Base-by-base conservation (phyloP, 2,113 vertebrate genomes). In the Platycercus adscitus region DNA sequence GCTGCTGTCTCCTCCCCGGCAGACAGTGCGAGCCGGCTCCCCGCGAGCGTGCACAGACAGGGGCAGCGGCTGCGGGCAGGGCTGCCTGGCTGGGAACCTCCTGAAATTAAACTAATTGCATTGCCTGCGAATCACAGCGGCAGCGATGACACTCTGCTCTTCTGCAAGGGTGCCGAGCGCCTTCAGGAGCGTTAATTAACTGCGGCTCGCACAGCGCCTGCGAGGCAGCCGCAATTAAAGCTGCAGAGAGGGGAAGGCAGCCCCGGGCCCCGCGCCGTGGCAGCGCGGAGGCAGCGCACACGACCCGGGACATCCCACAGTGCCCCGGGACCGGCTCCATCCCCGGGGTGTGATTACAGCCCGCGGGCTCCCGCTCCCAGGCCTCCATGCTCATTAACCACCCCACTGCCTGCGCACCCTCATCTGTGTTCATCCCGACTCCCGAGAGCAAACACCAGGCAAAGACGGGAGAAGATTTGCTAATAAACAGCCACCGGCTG, bases 131-230 rank as follows among this genome's bases (percentile, higher is more conserved):
- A 94, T 89, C 41, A 11, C 7, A 89, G 49, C 91, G 73, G 90
- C 78, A 91, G 33, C 61, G 61, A 55, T 10, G 47, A 44, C 69
- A 47, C 41, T 89, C 15, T 58, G 41, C 84, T 85, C 81, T 70
- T 79, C 87, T 88, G 89, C n/a, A 49, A 82, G 81, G 87, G 85
- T 50, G 87, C 56, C 14, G 75, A 79, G 75, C 47, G 55, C 66
- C 71, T 89, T 81, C 66, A 39, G 29, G 50, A 89, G 71, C 17
- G 2, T 39, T 93, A 88, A 95, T 93, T 91, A 88, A 94, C 91
- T 88, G 56, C 2, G 4, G 29, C 75, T 91, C 21, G 2, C 41
- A 68, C 70, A 70, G 35, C 4, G 63, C 70, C 87, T 29, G 44
- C 18, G 21, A 80, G 84, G 77, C 65, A 61, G 81, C 31, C 29